Conservation (phyloP, 2,113 vertebrate genomes). For the Drymodes brunneopygia region DNA sequence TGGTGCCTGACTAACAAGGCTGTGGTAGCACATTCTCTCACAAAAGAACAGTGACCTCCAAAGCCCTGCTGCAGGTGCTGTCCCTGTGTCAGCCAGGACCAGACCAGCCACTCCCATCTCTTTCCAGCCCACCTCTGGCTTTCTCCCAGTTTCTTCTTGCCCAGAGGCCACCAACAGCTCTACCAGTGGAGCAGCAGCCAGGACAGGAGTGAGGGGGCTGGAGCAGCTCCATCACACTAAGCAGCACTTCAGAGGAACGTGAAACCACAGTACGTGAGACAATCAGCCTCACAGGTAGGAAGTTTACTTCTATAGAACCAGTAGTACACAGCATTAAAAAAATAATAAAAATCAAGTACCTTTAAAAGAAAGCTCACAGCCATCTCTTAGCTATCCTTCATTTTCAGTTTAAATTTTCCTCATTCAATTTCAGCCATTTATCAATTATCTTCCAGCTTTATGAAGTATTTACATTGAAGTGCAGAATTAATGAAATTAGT, state of each 20-base stretch:
- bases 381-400: constrained; percentile 54
- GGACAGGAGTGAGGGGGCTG: background rate
- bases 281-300: background rate
- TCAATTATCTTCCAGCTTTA: background rate
- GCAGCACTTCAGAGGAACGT: background rate
- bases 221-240: background rate
- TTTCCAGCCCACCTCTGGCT: background rate
- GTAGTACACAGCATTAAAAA: constrained; percentile 1
- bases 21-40: constrained; percentile 19
- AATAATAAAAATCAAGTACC: constrained; percentile 15
- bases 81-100: background rate
- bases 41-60: background rate
- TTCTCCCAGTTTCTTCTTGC: background rate
- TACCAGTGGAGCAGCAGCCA: background rate
- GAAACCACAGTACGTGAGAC: background rate
- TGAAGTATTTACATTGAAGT: constrained; percentile 39
- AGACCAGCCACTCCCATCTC: background rate
- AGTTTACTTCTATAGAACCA: background rate
- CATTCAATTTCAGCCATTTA: background rate
- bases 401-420: background rate
- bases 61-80: background rate
- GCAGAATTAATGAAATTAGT: constrained; percentile 35
- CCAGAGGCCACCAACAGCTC: background rate
- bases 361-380: constrained; percentile 19
- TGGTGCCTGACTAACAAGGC: background rate